These are phyloP conservation scores for Paradoxurus hermaphroditus DNA, from an alignment of 2,113 vertebrate genomes.

Conservation along the genomic window DNA sequence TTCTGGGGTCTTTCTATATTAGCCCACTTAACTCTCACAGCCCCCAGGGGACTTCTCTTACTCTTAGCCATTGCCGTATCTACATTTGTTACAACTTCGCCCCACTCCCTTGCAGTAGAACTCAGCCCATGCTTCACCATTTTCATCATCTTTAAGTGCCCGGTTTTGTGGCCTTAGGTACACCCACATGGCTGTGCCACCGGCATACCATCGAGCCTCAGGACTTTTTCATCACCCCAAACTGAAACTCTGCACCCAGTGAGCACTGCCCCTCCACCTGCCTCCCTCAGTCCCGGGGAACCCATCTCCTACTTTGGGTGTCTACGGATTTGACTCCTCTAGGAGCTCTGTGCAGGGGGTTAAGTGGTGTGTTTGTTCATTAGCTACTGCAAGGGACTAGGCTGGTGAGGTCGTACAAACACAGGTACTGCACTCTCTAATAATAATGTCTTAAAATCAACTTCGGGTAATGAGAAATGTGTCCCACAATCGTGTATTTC, in stretches of 20 bases:
- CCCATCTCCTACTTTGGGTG: background rate
- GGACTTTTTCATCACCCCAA: background rate
- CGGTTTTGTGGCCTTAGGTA: background rate
- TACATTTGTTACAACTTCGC: background rate
- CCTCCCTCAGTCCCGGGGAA: background rate
- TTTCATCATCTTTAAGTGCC: background rate
- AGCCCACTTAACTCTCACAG: background rate
- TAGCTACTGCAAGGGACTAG: background rate
- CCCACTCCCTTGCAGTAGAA: accelerated
- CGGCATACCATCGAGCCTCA: background rate
- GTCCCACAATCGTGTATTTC: background rate
- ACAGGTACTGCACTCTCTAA: background rate
- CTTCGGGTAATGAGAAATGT: background rate
- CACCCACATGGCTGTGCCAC: background rate
- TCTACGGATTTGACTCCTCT: background rate
- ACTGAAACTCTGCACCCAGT: background rate
- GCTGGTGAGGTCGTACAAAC: accelerated
- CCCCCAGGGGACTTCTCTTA: background rate
- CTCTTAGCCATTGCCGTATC: background rate
- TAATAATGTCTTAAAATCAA: background rate
- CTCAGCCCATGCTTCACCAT: background rate
- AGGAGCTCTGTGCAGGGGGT: background rate
- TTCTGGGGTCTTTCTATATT: background rate
- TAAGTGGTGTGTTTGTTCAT: no score
- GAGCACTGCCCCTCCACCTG: background rate